These are phyloP conservation scores for Lophotis ruficrista DNA, from an alignment of 2,113 vertebrate genomes.

Conservation along the genomic window DNA sequence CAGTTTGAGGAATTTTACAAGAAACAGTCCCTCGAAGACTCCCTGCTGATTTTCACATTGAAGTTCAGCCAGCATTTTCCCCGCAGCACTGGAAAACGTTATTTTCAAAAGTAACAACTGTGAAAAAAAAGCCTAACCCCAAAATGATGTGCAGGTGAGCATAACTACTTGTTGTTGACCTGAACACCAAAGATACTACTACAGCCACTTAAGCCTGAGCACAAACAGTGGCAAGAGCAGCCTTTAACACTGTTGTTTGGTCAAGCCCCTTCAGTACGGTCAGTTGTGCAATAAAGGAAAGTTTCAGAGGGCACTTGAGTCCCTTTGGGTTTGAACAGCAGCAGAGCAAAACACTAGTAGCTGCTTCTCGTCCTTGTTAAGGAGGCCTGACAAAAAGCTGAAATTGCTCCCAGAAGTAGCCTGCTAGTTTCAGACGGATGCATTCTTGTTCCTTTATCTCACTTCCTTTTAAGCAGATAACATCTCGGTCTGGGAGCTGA, in stretches of 20 bases:
- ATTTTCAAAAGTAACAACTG: background rate
- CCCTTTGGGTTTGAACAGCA: background rate
- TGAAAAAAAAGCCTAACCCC: background rate
- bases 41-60: background rate
- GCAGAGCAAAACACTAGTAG: background rate
- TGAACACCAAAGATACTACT: background rate
- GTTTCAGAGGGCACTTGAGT: background rate
- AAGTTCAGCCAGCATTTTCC: background rate
- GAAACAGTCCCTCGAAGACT: background rate
- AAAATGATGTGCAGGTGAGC: background rate
- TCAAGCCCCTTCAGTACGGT: background rate
- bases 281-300: background rate
- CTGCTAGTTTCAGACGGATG: background rate
- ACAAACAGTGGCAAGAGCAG: background rate
- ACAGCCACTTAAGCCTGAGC: background rate
- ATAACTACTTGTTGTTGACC: background rate
- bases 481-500: background rate
- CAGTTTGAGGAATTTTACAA: background rate
- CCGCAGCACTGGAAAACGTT: background rate
- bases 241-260: background rate
- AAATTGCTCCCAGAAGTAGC: background rate
- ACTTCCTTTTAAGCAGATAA: constrained; percentile 47
- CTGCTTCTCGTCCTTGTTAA: background rate
- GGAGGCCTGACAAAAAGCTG: background rate
- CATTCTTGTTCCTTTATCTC: constrained; percentile 49